A percentile compares a stretch with the other conserved stretches of the same genome.
These are phyloP conservation scores for Nyctibius grandis DNA, from an alignment of 2,797 vertebrate genomes.

Conservation along the genomic window DNA sequence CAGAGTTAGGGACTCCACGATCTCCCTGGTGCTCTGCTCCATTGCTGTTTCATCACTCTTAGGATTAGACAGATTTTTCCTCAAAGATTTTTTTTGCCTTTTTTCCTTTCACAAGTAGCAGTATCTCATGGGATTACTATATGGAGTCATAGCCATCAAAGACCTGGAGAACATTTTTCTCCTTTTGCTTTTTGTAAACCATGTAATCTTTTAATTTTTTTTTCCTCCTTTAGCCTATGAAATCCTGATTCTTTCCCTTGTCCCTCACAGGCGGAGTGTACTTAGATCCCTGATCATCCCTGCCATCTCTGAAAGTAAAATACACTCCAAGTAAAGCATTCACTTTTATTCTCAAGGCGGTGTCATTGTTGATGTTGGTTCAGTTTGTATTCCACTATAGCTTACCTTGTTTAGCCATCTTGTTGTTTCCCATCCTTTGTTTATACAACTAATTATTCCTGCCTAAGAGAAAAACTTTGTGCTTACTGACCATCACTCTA, in stretches of 20 bases:
- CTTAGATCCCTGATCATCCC: neutral
- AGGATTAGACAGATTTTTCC: neutral
- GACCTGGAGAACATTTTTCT: neutral
- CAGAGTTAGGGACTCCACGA: neutral
- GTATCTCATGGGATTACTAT: neutral
- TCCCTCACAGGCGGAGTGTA: neutral
- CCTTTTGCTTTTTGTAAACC: neutral
- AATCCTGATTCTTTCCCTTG: neutral
- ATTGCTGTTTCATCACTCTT: neutral
- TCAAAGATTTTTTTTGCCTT: neutral
- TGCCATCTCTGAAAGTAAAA: neutral
- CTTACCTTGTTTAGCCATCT: neutral
- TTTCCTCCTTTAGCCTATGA: neutral
- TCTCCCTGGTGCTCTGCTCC: neutral
- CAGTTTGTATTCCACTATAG: neutral
- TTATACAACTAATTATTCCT: neutral
- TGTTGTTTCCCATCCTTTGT: neutral
- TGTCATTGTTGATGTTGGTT: neutral
- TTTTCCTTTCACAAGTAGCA: neutral
- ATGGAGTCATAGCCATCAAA: neutral
- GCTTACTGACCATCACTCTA: neutral
- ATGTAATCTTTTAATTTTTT: neutral
- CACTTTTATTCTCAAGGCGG: neutral
- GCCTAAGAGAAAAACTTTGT: neutral
- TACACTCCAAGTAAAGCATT: no score